phyloP scores from a whole-genome alignment of 2,797 vertebrate genomes.

The Amphiprion clarkii region DNA sequence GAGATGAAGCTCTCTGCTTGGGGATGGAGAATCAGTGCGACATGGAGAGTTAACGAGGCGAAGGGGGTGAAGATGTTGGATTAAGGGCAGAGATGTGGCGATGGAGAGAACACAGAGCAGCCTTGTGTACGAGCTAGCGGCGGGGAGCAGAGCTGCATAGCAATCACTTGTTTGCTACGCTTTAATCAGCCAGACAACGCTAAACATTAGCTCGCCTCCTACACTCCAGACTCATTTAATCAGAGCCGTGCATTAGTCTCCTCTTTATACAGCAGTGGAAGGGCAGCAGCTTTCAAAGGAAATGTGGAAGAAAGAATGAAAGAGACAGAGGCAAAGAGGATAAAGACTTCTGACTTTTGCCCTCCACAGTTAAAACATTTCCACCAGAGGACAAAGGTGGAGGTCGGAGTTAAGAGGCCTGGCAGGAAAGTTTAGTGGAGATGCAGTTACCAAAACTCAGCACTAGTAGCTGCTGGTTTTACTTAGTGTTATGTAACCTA shows the following conservation, averaged over 20 bases:
- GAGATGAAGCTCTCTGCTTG: conserved; percentile 24
- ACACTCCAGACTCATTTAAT: conserved; percentile 66
- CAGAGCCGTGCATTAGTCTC: conserved; percentile 52
- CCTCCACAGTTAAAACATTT: conserved; percentile 22
- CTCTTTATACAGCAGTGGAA: conserved; percentile 36
- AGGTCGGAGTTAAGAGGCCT: neutral
- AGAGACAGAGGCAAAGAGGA: neutral
- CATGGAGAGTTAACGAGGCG: conserved; percentile 42
- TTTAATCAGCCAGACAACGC: conserved; percentile 77
- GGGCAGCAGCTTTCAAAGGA: conserved; percentile 20
- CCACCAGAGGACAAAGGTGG: neutral
- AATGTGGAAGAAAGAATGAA: neutral
- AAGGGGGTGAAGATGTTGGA: conserved; percentile 50
- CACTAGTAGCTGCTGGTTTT: too few relatives aligned
- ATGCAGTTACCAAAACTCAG: neutral
- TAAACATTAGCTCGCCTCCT: conserved; percentile 72
- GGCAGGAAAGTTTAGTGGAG: conserved; percentile 5
- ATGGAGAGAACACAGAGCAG: conserved; percentile 69
- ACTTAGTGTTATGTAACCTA: too few relatives aligned
- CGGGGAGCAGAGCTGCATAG: conserved; percentile 79
- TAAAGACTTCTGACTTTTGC: conserved; percentile 19
- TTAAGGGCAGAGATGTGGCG: conserved; percentile 50
- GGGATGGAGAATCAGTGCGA: conserved; percentile 41
- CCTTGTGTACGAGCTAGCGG: conserved; percentile 77
- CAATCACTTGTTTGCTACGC: conserved; percentile 76